Percentiles rank a stretch among this genome's conserved stretches.
phyloP scores from a whole-genome alignment of 2,888 invertebrate species.

The Leptothorax acervorum region DNA sequence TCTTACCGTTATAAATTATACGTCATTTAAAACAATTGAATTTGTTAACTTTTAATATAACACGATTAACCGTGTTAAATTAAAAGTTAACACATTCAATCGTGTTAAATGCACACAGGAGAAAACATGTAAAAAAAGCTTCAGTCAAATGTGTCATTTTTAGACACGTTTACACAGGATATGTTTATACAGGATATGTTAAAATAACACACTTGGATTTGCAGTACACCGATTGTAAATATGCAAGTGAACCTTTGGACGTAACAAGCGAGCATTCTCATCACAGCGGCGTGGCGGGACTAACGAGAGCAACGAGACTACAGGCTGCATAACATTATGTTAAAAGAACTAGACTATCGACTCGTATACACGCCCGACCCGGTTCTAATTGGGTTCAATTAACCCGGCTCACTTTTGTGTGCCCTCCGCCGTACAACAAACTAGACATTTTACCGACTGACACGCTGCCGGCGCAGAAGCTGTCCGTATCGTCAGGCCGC shows the following conservation, averaged over 20 bases:
- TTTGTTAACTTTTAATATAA: too few species aligned
- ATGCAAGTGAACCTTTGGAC: neutral
- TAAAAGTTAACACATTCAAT: too few species aligned
- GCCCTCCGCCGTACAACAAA: constrained; percentile 43
- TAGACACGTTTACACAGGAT: too few species aligned
- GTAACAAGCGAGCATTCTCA: neutral
- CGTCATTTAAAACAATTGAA: too few species aligned
- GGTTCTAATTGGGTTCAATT: constrained; percentile 73
- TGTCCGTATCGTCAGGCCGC: constrained; percentile 59
- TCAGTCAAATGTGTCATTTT: too few species aligned
- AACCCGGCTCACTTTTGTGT: constrained; percentile 62
- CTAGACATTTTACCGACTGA: constrained; percentile 45
- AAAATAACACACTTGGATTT: too few species aligned
- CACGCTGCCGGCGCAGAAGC: constrained; percentile 44
- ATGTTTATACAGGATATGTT: too few species aligned
- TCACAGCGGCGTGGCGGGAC: neutral
- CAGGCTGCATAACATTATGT: constrained; percentile 39
- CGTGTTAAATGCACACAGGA: too few species aligned
- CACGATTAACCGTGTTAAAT: too few species aligned
- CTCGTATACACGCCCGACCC: constrained; percentile 57
- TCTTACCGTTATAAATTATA: too few species aligned
- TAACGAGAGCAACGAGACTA: constrained; percentile 33
- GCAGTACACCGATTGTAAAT: neutral
- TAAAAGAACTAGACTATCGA: constrained; percentile 45
- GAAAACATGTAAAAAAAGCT: too few species aligned